A percentile compares a stretch with the other conserved stretches of the same genome.
Conservation (phyloP, 2,113 vertebrate species). For the Hippoglossus stenolepis region DNA sequence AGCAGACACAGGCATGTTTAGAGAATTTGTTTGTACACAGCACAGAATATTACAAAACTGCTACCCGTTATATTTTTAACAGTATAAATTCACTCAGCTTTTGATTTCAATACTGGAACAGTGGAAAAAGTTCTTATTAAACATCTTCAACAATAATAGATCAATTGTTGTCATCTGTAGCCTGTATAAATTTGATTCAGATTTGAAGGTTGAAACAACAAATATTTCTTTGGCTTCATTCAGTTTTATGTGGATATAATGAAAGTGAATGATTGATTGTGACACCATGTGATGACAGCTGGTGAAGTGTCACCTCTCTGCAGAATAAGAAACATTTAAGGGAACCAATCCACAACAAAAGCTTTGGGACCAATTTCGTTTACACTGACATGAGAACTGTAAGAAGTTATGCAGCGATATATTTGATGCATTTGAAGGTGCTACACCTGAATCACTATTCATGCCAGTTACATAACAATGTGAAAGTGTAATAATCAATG, state of each 20-base stretch:
- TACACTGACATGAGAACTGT: background rate
- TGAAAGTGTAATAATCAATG: background rate
- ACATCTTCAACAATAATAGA: no score
- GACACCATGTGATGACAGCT: background rate
- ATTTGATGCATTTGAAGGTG: background rate
- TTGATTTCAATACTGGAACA: slow-evolving; percentile 22
- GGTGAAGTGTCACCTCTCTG: background rate
- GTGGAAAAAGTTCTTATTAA: background rate
- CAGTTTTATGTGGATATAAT: background rate
- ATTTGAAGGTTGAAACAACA: no score
- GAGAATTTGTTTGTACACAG: background rate
- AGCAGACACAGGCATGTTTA: slow-evolving; percentile 18
- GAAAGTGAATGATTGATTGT: background rate
- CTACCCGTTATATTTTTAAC: background rate
- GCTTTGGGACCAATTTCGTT: background rate
- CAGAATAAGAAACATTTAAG: background rate
- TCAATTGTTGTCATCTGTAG: background rate
- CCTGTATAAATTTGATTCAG: slow-evolving; percentile 1
- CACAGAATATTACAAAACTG: background rate
- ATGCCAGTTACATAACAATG: background rate
- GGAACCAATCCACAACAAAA: background rate
- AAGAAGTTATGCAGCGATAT: no score
- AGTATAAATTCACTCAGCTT: slow-evolving; percentile 1
- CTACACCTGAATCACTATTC: background rate
- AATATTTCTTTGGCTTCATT: background rate